Conservation (phyloP, 1,140 invertebrate genomes). For the Pseudoatta argentina region DNA sequence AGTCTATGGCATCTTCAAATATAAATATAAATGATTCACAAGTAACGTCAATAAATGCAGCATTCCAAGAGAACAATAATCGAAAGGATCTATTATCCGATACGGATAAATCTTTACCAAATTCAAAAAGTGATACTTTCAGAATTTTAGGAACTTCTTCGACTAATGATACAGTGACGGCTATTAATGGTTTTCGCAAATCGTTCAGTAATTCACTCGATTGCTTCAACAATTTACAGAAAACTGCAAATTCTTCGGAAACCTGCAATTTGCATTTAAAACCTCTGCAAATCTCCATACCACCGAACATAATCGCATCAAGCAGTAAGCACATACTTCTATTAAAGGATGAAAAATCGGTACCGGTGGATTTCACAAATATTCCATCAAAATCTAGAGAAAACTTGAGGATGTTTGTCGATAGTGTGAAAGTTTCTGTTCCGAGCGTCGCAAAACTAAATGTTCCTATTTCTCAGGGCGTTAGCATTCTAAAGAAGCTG, state of each 20-base stretch:
- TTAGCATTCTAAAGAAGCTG: constrained; percentile 75
- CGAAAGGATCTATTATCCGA: not conserved
- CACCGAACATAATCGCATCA: constrained; percentile 69
- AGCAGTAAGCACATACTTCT: constrained; percentile 76
- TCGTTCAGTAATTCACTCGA: not conserved
- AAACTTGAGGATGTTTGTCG: not conserved
- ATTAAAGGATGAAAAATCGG: constrained; percentile 77
- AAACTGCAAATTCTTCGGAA: not conserved
- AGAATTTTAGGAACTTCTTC: not conserved
- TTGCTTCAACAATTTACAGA: not conserved
- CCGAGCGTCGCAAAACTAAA: constrained; percentile 1
- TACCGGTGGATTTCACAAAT: constrained; percentile 69
- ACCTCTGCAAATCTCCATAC: constrained; percentile 80
- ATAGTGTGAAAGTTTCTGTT: constrained; percentile 25
- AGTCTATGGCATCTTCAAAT: not conserved
- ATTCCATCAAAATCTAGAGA: constrained; percentile 16
- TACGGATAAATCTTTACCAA: not conserved
- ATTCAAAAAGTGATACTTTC: not conserved
- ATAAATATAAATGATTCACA: not conserved
- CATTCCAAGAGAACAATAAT: not conserved
- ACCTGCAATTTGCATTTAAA: constrained; percentile 66
- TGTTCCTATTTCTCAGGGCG: constrained; percentile 27
- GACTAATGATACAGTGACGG: not conserved
- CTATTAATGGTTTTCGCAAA: constrained; percentile 29
- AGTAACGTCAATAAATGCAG: too few relatives aligned